A percentile compares a stretch with the other conserved stretches of the same genome.
Evolutionary conservation across 1,140 invertebrate genomes (phyloP).

Genomic region (Armadillidium nasatum): DNA sequence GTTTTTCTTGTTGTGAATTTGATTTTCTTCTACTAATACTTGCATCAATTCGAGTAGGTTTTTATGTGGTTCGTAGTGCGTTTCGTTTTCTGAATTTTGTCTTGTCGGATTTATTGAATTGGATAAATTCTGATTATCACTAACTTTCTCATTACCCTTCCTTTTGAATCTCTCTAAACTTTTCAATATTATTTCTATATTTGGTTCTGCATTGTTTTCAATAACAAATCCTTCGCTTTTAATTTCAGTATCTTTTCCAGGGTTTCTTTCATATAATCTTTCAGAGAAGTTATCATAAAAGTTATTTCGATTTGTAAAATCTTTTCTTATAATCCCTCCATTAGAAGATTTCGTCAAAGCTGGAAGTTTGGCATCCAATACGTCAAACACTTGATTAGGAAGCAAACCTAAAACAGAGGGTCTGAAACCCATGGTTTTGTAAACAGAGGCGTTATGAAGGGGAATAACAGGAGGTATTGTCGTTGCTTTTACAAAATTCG

Average conservation of each 20-base stretch:
- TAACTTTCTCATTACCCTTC: background rate
- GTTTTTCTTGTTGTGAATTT: background rate
- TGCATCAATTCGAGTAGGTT: background rate
- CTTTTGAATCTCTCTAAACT: background rate
- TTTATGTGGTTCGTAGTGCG: background rate
- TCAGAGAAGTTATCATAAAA: background rate
- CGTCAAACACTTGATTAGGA: slow-evolving; percentile 36
- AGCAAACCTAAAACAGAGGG: slow-evolving; percentile 38
- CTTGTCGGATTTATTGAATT: background rate
- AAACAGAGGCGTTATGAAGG: slow-evolving; percentile 34
- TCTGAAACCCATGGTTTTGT: slow-evolving; percentile 32
- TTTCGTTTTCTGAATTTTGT: background rate
- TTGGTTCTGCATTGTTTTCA: background rate
- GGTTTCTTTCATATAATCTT: background rate
- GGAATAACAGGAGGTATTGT: slow-evolving; percentile 40
- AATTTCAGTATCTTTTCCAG: background rate
- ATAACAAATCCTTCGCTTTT: background rate
- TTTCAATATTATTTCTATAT: background rate
- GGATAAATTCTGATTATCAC: background rate
- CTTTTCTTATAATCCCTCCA: slow-evolving; percentile 29
- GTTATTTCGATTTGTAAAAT: background rate
- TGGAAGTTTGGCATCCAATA: slow-evolving; percentile 21
- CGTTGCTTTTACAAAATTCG: slow-evolving; percentile 37
- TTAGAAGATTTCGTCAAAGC: slow-evolving; percentile 11
- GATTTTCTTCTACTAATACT: background rate